phyloP scores from a whole-genome alignment of 2,113 vertebrate genomes.

The Apodemus sylvaticus region DNA sequence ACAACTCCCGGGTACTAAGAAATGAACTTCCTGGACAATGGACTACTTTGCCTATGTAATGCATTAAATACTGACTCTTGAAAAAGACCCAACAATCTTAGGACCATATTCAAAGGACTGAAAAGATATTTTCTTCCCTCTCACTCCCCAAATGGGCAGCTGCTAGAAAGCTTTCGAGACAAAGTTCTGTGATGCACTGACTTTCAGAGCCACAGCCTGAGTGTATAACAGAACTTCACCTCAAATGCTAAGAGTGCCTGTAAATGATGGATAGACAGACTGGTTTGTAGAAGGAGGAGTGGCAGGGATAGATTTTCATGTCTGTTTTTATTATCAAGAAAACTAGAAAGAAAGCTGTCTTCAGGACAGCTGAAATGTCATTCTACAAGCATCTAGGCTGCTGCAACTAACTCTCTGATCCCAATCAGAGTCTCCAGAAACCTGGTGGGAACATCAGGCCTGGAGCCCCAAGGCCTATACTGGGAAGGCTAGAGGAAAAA shows the following conservation, averaged over 20 bases:
- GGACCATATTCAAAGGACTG: slow-evolving; percentile 32
- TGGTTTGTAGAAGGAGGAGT: slow-evolving; percentile 39
- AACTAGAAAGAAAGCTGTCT: slow-evolving; percentile 45
- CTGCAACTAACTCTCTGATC: slow-evolving; percentile 48
- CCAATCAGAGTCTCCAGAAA: slow-evolving; percentile 33
- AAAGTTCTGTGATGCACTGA: slow-evolving; percentile 93
- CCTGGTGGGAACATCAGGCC: neutral
- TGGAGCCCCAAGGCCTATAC: neutral
- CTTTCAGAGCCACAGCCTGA: slow-evolving; percentile 88
- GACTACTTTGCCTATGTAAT: slow-evolving; percentile 50
- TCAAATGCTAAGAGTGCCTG: slow-evolving; percentile 82
- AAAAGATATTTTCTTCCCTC: slow-evolving; percentile 62
- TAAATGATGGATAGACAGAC: slow-evolving; percentile 61
- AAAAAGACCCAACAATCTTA: slow-evolving; percentile 56
- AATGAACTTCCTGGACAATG: slow-evolving; percentile 62
- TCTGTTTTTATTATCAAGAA: slow-evolving; percentile 59
- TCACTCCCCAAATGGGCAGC: slow-evolving; percentile 64
- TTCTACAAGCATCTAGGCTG: slow-evolving; percentile 19
- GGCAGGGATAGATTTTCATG: slow-evolving; percentile 33
- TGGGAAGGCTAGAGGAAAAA: neutral
- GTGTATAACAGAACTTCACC: slow-evolving; percentile 91
- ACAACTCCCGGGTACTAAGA: slow-evolving; percentile 71
- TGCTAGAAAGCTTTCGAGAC: slow-evolving; percentile 86
- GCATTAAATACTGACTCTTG: slow-evolving; percentile 55
- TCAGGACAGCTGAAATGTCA: slow-evolving; percentile 39